Conservation (phyloP, 2,113 vertebrate species). For the Mirza zaza region DNA sequence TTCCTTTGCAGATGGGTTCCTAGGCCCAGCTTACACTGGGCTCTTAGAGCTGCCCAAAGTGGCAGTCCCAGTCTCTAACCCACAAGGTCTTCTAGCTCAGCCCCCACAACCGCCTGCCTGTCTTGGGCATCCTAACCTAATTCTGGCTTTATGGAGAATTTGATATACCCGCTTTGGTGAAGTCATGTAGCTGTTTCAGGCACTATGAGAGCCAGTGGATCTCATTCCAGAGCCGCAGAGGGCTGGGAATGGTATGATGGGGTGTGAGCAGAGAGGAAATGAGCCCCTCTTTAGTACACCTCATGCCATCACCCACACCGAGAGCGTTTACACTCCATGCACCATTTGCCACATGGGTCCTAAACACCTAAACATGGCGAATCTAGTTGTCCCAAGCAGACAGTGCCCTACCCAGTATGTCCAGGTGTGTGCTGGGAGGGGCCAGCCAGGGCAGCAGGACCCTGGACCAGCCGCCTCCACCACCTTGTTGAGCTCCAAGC, state of each 20-base stretch:
- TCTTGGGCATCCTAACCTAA: not conserved
- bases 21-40: not conserved
- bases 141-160: not conserved
- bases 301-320: not conserved
- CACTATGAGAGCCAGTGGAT: not conserved
- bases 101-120: not conserved
- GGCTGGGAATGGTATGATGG: not conserved
- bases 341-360: not conserved
- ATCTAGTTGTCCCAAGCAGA: not conserved
- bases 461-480: not conserved
- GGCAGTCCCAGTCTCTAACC: too few relatives aligned
- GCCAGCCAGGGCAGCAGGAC: not conserved
- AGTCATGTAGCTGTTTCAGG: fast-evolving
- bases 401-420: not conserved
- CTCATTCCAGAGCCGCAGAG: not conserved
- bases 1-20: not conserved
- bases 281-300: not conserved
- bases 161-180: too few relatives aligned
- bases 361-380: too few relatives aligned
- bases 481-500: not conserved
- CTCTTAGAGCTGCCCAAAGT: not conserved
- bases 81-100: not conserved
- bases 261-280: not conserved
- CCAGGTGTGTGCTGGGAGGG: not conserved
- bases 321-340: fast-evolving